These are phyloP conservation scores for Sarcoramphus papa DNA, from an alignment of 2,797 vertebrate genomes.

Conservation along the genomic window DNA sequence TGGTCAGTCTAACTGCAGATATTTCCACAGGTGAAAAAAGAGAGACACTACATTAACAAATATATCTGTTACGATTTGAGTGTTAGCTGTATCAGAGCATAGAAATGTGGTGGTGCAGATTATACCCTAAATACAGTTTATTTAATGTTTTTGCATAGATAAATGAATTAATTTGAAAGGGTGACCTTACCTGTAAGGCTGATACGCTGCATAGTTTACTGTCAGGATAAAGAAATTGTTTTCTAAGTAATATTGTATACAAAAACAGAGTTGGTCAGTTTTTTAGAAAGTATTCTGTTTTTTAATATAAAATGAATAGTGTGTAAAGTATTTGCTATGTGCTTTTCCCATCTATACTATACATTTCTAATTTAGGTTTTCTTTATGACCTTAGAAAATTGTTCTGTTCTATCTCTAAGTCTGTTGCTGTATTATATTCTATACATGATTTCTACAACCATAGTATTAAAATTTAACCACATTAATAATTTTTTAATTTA, in stretches of 20 bases:
- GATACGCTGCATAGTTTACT: background rate
- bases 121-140: background rate
- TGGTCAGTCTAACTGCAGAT: background rate
- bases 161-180: background rate
- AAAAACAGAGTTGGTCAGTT: background rate
- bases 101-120: background rate
- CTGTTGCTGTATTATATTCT: background rate
- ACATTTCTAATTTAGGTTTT: background rate
- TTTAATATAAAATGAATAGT: background rate
- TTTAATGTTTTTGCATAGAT: background rate
- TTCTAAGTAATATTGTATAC: background rate
- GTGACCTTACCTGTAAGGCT: background rate
- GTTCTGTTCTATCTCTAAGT: background rate
- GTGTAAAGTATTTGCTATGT: background rate
- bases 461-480: background rate
- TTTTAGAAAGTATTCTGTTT: background rate
- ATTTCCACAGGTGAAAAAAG: background rate
- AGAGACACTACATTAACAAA: background rate
- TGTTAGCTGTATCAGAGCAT: background rate
- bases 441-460: background rate
- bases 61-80: conserved; percentile 7
- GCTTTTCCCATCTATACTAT: background rate
- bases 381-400: background rate
- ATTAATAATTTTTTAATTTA: background rate
- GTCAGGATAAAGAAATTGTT: background rate